Percentiles rank a stretch among this genome's conserved stretches.
These are phyloP conservation scores for Platysteira castanea DNA, from an alignment of 2,113 vertebrate genomes.

Conservation along the genomic window DNA sequence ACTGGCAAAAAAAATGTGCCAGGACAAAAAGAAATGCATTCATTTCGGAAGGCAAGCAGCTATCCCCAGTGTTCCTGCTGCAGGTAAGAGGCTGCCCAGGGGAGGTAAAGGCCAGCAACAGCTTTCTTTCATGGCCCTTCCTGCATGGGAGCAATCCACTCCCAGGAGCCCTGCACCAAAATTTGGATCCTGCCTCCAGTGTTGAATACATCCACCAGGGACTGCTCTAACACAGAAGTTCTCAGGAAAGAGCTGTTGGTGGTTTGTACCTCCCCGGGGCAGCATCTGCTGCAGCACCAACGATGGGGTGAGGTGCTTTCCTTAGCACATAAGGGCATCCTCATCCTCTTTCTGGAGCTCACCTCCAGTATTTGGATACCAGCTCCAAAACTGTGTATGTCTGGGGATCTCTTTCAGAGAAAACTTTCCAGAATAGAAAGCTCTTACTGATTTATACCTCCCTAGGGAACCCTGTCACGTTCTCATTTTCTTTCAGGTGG, in stretches of 20 bases:
- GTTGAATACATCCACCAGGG: not conserved
- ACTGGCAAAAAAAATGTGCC: not conserved
- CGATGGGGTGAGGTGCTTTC: not conserved
- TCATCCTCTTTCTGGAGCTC: not conserved
- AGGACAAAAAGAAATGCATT: not conserved
- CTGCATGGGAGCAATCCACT: not conserved
- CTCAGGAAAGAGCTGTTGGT: not conserved
- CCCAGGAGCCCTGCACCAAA: not conserved
- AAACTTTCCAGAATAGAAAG: not conserved
- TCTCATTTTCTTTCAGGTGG: not conserved
- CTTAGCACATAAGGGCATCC: not conserved
- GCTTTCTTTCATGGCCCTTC: not conserved
- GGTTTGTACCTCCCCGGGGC: fast-evolving
- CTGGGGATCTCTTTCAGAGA: not conserved
- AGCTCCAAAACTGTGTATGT: not conserved
- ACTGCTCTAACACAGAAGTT: not conserved
- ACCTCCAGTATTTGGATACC: not conserved
- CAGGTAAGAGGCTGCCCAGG: not conserved
- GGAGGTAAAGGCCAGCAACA: not conserved
- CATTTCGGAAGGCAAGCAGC: not conserved
- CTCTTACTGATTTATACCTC: not conserved
- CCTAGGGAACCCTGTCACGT: not conserved
- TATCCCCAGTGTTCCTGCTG: not conserved
- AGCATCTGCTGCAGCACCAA: not conserved
- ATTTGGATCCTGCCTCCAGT: not conserved